phyloP scores from a whole-genome alignment of 2,113 vertebrate genomes.

The Bubo blakistoni region DNA sequence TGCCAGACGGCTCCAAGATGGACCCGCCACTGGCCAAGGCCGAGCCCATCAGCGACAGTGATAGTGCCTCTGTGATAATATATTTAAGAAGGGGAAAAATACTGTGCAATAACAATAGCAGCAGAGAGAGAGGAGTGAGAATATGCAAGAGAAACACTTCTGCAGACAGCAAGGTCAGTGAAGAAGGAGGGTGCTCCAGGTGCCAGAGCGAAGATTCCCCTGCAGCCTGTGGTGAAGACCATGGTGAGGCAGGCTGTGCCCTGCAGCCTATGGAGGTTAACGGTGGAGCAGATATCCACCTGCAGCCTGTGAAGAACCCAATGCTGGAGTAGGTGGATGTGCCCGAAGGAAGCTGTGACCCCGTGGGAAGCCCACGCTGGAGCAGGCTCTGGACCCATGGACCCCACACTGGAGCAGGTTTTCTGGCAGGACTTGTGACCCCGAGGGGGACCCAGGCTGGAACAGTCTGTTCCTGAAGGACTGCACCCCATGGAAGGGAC shows the following conservation, averaged over 20 bases:
- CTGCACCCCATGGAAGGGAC: neutral
- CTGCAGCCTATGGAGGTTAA: neutral
- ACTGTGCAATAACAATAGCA: too few species aligned
- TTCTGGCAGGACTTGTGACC: neutral
- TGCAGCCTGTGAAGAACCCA: neutral
- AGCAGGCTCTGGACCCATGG: neutral
- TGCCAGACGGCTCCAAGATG: too few species aligned
- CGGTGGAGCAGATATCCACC: neutral
- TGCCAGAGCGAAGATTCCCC: neutral
- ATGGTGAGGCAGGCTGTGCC: too few species aligned
- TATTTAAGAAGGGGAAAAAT: neutral
- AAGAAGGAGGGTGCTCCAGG: neutral
- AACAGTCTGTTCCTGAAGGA: neutral
- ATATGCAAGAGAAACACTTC: neutral
- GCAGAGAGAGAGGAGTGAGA: neutral
- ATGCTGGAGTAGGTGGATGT: neutral
- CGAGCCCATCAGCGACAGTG: neutral
- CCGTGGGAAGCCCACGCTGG: neutral
- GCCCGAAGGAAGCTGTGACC: neutral
- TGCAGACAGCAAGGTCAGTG: neutral
- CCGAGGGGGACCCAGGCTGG: neutral
- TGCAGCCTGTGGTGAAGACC: neutral
- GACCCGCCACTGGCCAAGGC: too few species aligned
- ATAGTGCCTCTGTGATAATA: neutral
- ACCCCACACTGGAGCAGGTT: neutral